Conservation (phyloP, 37 sponge, comb jelly and placozoan genomes). For the Axinella damicornis region DNA sequence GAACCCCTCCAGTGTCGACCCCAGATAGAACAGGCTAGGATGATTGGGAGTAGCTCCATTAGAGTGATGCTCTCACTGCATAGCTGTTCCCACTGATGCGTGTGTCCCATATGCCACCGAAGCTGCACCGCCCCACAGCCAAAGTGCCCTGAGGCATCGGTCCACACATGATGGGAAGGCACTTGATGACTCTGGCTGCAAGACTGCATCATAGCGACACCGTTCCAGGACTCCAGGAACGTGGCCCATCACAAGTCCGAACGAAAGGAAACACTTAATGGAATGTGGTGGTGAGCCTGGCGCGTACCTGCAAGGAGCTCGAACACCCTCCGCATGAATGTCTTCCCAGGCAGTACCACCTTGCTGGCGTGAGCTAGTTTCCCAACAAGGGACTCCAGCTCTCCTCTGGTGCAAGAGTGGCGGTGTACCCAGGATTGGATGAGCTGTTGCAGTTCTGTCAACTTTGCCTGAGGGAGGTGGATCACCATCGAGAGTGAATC, state of each 20-base stretch:
- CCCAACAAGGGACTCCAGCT: background rate
- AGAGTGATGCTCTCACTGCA: constrained; percentile 10
- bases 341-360: constrained; percentile 4
- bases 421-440: background rate
- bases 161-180: background rate
- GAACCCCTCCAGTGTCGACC: constrained; percentile 27
- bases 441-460: background rate
- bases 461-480: background rate
- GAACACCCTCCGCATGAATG: constrained; percentile 24
- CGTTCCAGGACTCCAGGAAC: constrained; percentile 46
- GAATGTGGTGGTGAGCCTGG: constrained; percentile 31
- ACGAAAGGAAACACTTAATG: constrained; percentile 10
- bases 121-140: constrained; percentile 55
- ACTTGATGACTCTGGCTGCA: background rate
- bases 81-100: background rate
- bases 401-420: background rate
- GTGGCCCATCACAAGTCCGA: constrained; percentile 41
- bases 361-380: constrained; percentile 2
- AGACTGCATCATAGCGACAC: background rate
- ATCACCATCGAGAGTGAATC: background rate
- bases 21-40: constrained; percentile 35
- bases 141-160: constrained; percentile 46
- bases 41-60: constrained; percentile 52
- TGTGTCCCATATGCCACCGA: background rate
- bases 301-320: constrained; percentile 25